These are phyloP conservation scores for Anhinga rufa DNA, from an alignment of 2,113 vertebrate species.

Conservation along the genomic window DNA sequence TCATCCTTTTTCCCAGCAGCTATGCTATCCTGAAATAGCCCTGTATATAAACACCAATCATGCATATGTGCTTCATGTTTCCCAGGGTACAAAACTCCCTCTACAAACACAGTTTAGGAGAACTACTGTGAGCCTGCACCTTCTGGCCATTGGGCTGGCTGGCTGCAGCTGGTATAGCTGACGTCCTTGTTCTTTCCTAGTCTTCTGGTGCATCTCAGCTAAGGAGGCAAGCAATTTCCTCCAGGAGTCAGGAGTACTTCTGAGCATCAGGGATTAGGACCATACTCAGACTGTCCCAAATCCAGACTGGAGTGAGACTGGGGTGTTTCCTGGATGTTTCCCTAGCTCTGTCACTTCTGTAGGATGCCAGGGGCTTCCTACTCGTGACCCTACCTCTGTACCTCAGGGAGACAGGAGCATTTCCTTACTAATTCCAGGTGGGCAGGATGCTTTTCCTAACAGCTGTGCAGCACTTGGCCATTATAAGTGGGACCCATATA, in stretches of 20 bases:
- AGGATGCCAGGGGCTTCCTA: background rate
- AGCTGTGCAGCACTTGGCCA: background rate
- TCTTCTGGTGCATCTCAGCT: background rate
- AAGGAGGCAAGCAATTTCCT: background rate
- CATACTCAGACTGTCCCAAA: background rate
- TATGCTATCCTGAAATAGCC: slow-evolving; percentile 18
- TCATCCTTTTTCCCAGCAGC: background rate
- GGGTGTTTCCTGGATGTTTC: background rate
- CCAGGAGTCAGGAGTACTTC: background rate
- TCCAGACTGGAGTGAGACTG: background rate
- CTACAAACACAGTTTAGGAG: background rate
- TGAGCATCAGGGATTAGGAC: background rate
- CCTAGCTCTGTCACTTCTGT: background rate
- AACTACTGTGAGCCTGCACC: background rate
- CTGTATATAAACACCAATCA: background rate
- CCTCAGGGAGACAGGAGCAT: background rate
- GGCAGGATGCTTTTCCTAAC: background rate
- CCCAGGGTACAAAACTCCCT: background rate
- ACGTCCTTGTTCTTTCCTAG: background rate
- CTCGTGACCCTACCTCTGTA: background rate
- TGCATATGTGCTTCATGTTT: background rate
- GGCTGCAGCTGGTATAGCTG: background rate
- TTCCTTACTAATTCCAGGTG: background rate
- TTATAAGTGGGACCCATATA: background rate
- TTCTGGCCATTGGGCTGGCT: background rate